Base-by-base conservation (phyloP, 2,797 vertebrate species). In the Borostomias antarcticus region DNA sequence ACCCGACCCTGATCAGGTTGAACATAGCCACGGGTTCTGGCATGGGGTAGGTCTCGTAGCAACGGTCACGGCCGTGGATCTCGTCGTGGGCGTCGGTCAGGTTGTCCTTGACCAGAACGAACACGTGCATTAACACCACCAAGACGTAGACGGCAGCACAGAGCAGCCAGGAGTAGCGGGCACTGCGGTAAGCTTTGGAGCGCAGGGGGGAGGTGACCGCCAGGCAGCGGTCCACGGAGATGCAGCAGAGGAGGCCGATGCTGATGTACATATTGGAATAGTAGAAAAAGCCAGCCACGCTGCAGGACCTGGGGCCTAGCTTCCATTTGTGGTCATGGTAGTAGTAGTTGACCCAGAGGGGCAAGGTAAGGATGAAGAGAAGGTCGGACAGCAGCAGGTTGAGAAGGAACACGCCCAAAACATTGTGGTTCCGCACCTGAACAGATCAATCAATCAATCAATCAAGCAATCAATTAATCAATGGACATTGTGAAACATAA, bases 231-330 rank as follows among this genome's bases (percentile, higher is more conserved):
- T 94, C 93, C 48, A 93, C 78, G 0, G 93, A 94, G 81, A 94
- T 93, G n/a, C 91, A 92, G 77, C 92, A 94, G 43, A 94, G 91
- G 40, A 94, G 82, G 71, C 40, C 90, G 74, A 91, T 92, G 78
- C 93, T 93, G 75, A 91, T 85, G 73, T 94, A 94, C 86, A 92
- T 90, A 82, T 94, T 94, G 73, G 92, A 89, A 84, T 94, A 94
- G 84, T 91, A 94, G 60, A 94, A 58, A 67, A 94, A 94, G 33
- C 93, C 93, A 0, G 86, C 86, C 2, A 93, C 2, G 6, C 78
- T 85, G 73, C 93, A 94, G 29, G 85, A 69, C 0, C 0, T 0
- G 0, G 1, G 19, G 1, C 88, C 67, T 0, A 94, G 79, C 8
- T 1, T 1, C 93, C 92, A 94, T 1, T 13, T 4, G 75, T 94